Percentiles rank a stretch among this genome's conserved stretches.
Conservation (phyloP, 1,140 invertebrate species). For the Saccostrea glomerata region DNA sequence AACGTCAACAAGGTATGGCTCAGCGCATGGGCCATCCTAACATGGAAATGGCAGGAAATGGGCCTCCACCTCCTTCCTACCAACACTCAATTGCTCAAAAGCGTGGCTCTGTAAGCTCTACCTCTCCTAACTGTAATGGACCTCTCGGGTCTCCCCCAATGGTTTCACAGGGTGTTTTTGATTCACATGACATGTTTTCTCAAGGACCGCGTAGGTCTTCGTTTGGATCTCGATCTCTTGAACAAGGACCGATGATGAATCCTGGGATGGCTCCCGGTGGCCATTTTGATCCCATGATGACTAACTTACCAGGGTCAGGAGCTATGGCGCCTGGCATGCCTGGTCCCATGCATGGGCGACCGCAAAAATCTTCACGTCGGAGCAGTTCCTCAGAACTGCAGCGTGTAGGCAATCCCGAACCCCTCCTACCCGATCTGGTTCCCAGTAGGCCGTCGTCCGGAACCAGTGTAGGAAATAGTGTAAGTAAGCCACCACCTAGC, state of each 20-base stretch:
- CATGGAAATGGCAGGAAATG: slow-evolving; percentile 64
- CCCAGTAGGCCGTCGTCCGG: slow-evolving; percentile 55
- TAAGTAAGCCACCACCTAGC: slow-evolving; percentile 75
- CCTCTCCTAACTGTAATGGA: slow-evolving; percentile 71
- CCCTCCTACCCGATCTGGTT: slow-evolving; percentile 73
- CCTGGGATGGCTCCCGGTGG: slow-evolving; percentile 59
- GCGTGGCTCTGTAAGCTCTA: slow-evolving; percentile 64
- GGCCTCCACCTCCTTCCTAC: slow-evolving; percentile 73
- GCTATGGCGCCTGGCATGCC: slow-evolving; percentile 61
- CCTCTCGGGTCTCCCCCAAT: slow-evolving; percentile 67
- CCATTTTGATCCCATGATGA: slow-evolving; percentile 55
- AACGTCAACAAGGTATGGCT: slow-evolving; percentile 70
- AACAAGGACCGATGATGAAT: slow-evolving; percentile 58
- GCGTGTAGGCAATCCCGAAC: slow-evolving; percentile 76
- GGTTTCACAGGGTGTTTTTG: slow-evolving; percentile 56
- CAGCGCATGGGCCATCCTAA: slow-evolving; percentile 61
- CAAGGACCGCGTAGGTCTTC: slow-evolving; percentile 51
- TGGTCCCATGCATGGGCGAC: slow-evolving; percentile 52
- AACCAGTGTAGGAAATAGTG: slow-evolving; percentile 55
- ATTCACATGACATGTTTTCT: slow-evolving; percentile 60
- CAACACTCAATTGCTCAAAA: slow-evolving; percentile 75
- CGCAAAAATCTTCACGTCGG: slow-evolving; percentile 36
- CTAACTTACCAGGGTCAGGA: slow-evolving; percentile 57
- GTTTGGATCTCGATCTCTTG: slow-evolving; percentile 48
- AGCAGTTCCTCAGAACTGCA: slow-evolving; percentile 66